Conservation (phyloP, 2,888 invertebrate genomes). For the Helobdella robusta region DNA sequence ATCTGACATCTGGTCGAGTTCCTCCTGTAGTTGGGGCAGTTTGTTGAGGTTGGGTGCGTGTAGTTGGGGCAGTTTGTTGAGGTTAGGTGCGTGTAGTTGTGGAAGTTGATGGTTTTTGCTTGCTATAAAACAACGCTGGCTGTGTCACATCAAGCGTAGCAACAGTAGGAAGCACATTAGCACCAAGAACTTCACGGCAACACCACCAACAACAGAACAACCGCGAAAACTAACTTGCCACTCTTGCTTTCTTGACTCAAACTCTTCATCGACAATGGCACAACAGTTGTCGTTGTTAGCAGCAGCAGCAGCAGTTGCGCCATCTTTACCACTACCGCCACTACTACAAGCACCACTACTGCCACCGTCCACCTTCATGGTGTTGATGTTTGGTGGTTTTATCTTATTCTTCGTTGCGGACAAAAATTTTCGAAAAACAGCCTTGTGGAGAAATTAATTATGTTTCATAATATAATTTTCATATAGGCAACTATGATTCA, state of each 20-base stretch:
- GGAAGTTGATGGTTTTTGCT: not conserved
- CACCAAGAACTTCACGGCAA: not conserved
- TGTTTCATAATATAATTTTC: too few relatives aligned
- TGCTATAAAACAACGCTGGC: not conserved
- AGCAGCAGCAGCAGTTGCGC: not conserved
- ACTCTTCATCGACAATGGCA: conserved; percentile 30
- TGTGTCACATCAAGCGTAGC: not conserved
- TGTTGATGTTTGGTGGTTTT: conserved; percentile 27
- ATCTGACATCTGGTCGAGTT: conserved; percentile 37
- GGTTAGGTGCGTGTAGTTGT: too few relatives aligned
- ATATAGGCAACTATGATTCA: too few relatives aligned
- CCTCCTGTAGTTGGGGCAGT: too few relatives aligned
- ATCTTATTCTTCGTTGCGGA: conserved; percentile 34
- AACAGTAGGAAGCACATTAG: not conserved
- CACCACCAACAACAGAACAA: not conserved
- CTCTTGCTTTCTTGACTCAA: conserved; percentile 34
- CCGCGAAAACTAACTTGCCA: conserved; percentile 33
- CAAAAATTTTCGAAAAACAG: conserved; percentile 36
- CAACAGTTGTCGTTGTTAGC: not conserved
- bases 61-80: not conserved
- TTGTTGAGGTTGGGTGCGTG: too few relatives aligned
- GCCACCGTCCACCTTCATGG: conserved; percentile 25
- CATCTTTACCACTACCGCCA: not conserved
- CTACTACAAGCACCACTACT: too few relatives aligned
- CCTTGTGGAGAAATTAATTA: conserved; percentile 30